These are phyloP conservation scores for Sinella curviseta DNA, from an alignment of 1,140 invertebrate genomes.

Conservation along the genomic window DNA sequence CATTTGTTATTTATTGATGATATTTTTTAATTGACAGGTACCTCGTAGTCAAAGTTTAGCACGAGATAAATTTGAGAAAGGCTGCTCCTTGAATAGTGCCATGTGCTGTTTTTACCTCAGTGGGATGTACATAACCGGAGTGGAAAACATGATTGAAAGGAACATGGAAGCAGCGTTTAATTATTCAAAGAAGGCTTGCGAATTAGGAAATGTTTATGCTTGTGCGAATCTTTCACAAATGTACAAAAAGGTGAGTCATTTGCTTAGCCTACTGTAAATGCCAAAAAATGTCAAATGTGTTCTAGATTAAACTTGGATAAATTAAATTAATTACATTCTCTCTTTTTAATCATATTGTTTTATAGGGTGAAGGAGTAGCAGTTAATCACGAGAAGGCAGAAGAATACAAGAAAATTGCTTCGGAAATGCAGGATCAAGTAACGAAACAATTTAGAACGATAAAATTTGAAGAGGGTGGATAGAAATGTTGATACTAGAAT, in stretches of 20 bases:
- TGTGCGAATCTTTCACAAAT: slow-evolving; percentile 84
- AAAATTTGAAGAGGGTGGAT: slow-evolving; percentile 66
- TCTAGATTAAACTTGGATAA: not conserved
- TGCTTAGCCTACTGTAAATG: not conserved
- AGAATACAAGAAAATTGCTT: slow-evolving; percentile 68
- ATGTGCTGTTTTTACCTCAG: slow-evolving; percentile 79
- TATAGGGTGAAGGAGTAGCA: slow-evolving; percentile 63
- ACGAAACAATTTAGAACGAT: slow-evolving; percentile 62
- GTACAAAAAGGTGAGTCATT: slow-evolving; percentile 59
- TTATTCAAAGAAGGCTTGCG: slow-evolving; percentile 73
- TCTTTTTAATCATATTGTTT: slow-evolving; percentile 13
- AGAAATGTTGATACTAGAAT: too few species aligned
- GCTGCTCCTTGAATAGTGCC: slow-evolving; percentile 66
- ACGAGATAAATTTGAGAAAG: slow-evolving; percentile 67
- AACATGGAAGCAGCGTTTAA: slow-evolving; percentile 75
- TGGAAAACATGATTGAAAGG: slow-evolving; percentile 66
- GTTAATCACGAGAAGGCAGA: slow-evolving; percentile 70
- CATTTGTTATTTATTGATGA: not conserved
- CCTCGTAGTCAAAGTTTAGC: slow-evolving; percentile 57
- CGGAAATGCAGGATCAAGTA: slow-evolving; percentile 68
- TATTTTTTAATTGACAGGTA: slow-evolving; percentile 36
- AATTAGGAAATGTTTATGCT: slow-evolving; percentile 75
- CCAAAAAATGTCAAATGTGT: not conserved
- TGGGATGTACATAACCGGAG: slow-evolving; percentile 72
- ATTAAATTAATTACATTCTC: slow-evolving; percentile 19